Conservation (phyloP, 2,797 vertebrate genomes). For the Emydoidea blandingii region DNA sequence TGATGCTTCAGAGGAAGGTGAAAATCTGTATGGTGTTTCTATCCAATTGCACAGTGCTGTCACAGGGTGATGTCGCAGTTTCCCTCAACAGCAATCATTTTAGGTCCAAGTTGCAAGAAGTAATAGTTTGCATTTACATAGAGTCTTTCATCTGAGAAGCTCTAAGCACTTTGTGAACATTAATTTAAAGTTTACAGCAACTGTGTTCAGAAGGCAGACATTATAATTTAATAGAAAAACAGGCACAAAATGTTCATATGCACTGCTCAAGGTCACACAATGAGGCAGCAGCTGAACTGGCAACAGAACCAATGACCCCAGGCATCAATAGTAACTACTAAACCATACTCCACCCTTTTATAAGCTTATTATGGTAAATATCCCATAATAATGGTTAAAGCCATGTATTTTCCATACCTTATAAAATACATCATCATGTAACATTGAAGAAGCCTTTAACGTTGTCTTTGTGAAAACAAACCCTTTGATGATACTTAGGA, state of each 20-base stretch:
- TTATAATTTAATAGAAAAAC: not conserved
- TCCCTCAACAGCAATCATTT: not conserved
- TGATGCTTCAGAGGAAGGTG: not conserved
- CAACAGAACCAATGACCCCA: not conserved
- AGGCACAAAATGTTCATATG: not conserved
- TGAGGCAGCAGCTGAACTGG: not conserved
- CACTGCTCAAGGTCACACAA: not conserved
- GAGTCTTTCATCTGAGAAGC: not conserved
- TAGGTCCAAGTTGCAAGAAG: not conserved
- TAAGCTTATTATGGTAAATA: not conserved
- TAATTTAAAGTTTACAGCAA: not conserved
- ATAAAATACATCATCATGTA: constrained; percentile 84
- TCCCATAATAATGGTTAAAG: not conserved
- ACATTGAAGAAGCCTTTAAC: constrained; percentile 77
- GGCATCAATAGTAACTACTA: not conserved
- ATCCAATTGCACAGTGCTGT: not conserved
- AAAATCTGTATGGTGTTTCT: not conserved
- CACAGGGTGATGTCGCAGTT: not conserved
- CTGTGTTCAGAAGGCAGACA: not conserved
- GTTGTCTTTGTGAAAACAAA: constrained; percentile 81
- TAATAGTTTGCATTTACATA: not conserved
- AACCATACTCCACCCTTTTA: not conserved
- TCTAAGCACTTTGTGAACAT: not conserved
- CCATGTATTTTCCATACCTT: constrained; percentile 72
- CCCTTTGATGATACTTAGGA: constrained; percentile 75